Base-by-base conservation (phyloP, 2,888 invertebrate genomes). In the Gandaritis pyraliata region DNA sequence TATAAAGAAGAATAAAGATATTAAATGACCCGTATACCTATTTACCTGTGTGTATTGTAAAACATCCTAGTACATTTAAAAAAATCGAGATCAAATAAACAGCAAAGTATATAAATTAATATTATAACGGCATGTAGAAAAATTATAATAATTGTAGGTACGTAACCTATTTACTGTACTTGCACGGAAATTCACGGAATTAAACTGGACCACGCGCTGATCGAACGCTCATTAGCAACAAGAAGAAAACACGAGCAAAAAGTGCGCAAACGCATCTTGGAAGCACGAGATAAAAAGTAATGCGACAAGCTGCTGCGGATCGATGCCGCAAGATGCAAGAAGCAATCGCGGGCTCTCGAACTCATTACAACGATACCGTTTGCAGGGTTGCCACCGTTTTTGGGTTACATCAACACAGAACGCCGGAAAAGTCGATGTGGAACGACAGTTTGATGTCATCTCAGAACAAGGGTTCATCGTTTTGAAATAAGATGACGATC, bases 301-400 rank as follows among this genome's bases (percentile, higher is more conserved):
- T 72, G 75, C 74, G 73, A 73, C 71, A 71, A 54, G 64, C 69
- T 63, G 70, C 61, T 65, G 63, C 64, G 62, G 58, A 61, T 48
- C 51, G 58, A 58, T 57, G 46, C 52, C 41, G 64, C n/a, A 65
- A 57, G 55, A 58, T 53, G 65, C 67, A 80, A 78, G 80, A 78
- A 80, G 68, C 70, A 70, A 82, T 77, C 72, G 77, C 79, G 80
- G 47, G n/a, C 82, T 81, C 83, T 66, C 69, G 71, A 73, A 78
- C 78, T 64, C 56, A 59, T 59, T 64, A 51, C 29, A n/a, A 45
- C 75, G 75, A 75, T 72, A 75, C 41, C 52, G 54, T 58, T 55
- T 52, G 16, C 6, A 63, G 58, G 38, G 51, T 43, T 58, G 41
- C 41, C 47, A 41, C 13, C 6, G 8, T 23, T 39, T 43, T 18